Evolutionary conservation across 2,113 vertebrate genomes (phyloP).

Genomic region (Forbesichthys agassizii): DNA sequence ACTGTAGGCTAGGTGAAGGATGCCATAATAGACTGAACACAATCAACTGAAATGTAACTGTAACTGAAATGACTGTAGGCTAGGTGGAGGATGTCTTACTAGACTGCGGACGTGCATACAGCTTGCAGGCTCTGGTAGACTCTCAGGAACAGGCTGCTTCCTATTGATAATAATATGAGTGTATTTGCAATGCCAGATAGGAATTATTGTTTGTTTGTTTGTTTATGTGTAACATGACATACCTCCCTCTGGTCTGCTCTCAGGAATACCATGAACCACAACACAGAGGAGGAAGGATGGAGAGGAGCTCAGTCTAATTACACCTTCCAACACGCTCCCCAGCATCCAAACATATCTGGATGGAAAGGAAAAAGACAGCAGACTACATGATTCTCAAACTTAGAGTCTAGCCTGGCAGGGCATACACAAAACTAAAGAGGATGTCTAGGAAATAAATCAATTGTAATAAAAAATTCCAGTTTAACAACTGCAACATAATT

Average conservation of each 20-base stretch:
- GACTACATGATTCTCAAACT: neutral
- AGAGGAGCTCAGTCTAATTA: constrained; percentile 81
- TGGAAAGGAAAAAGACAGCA: neutral
- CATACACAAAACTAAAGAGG: too few relatives aligned
- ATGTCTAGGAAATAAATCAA: too few relatives aligned
- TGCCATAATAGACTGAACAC: too few relatives aligned
- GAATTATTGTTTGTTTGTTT: neutral
- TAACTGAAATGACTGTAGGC: neutral
- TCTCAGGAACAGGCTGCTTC: constrained; percentile 85
- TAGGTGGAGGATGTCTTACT: constrained; percentile 78
- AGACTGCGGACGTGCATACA: constrained; percentile 89
- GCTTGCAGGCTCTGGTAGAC: constrained; percentile 90
- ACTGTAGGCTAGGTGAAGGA: too few relatives aligned
- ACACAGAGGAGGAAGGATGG: constrained; percentile 88
- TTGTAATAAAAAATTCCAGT: too few relatives aligned
- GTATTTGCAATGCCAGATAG: too few relatives aligned
- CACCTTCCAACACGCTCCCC: constrained; percentile 81
- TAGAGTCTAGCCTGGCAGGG: too few relatives aligned
- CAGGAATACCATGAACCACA: constrained; percentile 81
- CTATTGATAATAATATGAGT: constrained; percentile 65
- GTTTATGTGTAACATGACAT: constrained; percentile 17
- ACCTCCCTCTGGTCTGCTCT: constrained; percentile 82
- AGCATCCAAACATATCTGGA: constrained; percentile 87
- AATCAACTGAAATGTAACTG: too few relatives aligned
- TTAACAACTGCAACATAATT: too few relatives aligned